Conservation (phyloP, 2,797 vertebrate species). For the Otolemur crassicaudatus region DNA sequence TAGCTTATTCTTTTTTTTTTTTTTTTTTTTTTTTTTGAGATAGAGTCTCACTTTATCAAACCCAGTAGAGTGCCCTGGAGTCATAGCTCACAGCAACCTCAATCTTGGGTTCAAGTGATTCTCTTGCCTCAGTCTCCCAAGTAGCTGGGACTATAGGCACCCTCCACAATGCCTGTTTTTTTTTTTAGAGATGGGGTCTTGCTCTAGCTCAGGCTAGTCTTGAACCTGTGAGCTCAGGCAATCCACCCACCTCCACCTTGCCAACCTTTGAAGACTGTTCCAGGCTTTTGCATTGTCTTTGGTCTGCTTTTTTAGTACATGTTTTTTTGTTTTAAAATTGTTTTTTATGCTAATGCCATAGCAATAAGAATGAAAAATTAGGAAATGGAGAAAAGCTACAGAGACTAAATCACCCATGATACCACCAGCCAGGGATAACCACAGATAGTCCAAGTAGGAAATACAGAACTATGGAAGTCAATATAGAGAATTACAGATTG, state of each 20-base stretch:
- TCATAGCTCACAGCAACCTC: no score
- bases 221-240: no score
- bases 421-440: not conserved
- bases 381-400: not conserved
- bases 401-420: not conserved
- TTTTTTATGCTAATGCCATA: not conserved
- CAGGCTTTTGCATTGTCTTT: not conserved
- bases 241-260: no score
- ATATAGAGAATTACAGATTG: not conserved
- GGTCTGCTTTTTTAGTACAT: not conserved
- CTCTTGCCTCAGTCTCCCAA: no score
- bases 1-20: constrained; percentile 10
- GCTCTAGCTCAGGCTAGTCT: no score
- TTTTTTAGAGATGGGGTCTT: no score
- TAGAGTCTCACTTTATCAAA: no score
- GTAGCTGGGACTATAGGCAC: no score
- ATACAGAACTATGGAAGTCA: not conserved
- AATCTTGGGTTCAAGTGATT: no score
- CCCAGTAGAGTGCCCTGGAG: no score
- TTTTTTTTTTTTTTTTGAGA: no score
- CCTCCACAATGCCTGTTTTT: no score
- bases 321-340: constrained; percentile 27
- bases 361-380: not conserved
- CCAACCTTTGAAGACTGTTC: not conserved
- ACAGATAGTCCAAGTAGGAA: not conserved